Evolutionary conservation across 2,888 invertebrate species (phyloP).

Genomic region (Sturmia bella): DNA sequence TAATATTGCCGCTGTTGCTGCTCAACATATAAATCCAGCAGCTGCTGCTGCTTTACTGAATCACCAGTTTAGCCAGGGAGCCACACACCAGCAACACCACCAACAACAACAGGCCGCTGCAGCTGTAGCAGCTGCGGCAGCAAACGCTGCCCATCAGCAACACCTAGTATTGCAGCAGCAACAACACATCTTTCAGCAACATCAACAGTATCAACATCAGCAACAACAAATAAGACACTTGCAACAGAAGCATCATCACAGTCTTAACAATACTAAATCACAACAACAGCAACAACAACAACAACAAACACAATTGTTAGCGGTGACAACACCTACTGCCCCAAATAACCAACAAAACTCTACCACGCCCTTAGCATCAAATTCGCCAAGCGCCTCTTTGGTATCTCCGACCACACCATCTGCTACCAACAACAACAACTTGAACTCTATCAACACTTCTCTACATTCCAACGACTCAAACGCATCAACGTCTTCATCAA

Average conservation of each 20-base stretch:
- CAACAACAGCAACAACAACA: constrained; percentile 74
- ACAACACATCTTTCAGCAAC: constrained; percentile 78
- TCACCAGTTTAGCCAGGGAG: constrained; percentile 78
- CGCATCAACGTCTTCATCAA: constrained; percentile 69
- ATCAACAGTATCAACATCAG: constrained; percentile 74
- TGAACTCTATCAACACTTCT: constrained; percentile 52
- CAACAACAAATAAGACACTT: constrained; percentile 76
- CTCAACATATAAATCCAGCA: constrained; percentile 76
- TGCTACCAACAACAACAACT: constrained; percentile 40
- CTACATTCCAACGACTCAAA: constrained; percentile 70
- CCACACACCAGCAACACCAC: constrained; percentile 70
- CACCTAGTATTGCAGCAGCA: constrained; percentile 79
- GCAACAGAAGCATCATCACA: constrained; percentile 75
- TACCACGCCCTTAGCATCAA: constrained; percentile 71
- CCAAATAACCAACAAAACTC: constrained; percentile 65
- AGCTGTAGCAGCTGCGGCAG: constrained; percentile 75
- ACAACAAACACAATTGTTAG: constrained; percentile 71
- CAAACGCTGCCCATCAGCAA: constrained; percentile 78
- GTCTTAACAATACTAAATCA: constrained; percentile 70
- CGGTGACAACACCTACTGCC: constrained; percentile 71
- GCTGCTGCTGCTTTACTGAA: constrained; percentile 77
- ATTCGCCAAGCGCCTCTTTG: constrained; percentile 70
- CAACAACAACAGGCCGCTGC: constrained; percentile 72
- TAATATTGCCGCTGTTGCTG: constrained; percentile 73
- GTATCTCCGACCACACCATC: constrained; percentile 51